Base-by-base conservation (phyloP, 2,797 vertebrate species). In the Micropoecilia bifurca region DNA sequence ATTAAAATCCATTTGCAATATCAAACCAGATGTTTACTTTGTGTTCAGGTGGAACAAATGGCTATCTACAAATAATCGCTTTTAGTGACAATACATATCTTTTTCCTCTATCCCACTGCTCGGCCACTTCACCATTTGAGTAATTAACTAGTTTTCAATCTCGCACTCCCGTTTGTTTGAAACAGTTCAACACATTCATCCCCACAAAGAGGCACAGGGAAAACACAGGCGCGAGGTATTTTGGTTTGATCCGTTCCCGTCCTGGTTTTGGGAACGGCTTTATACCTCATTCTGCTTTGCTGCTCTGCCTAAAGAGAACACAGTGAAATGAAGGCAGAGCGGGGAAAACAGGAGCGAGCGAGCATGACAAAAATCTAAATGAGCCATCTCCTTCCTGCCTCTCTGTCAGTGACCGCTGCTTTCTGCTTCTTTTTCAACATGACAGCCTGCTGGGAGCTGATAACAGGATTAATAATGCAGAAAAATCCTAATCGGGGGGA, bases 361-460 rank as follows among this genome's bases (percentile, higher is more conserved):
- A 87, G 83, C 80, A 86, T 82, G 85, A 90, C 80, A 89, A 82
- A 88, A 90, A 90, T 91, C 88, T 80, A 95, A 96, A 95, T 95
- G 95, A 96, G 96, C 77, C 80, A 82, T 85, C 83, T 84, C 80
- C 69, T 80, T 81, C 71, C 50, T 61, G 46, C 48, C 76, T 95
- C 95, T 96, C 95, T 96, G 94, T 95, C 92, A 96, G 96, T 96
- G 97, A 96, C 96, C 96, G 95, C 96, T 92, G 93, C 96, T 96
- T 96, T 84, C 77, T 82, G 83, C 83, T 87, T 88, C 86, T 82
- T 83, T 90, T 87, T 89, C 87, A 83, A 85, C 96, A 95, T 94
- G 96, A 97, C 97, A 96, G 97, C 97, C 98, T 98, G 97, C 97
- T 98, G 97, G 96, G 96, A 94, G 95, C 97, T 98, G 97, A 99